Evolutionary conservation across 2,888 invertebrate species (phyloP).

Genomic region (Phrixothrix hirtus): DNA sequence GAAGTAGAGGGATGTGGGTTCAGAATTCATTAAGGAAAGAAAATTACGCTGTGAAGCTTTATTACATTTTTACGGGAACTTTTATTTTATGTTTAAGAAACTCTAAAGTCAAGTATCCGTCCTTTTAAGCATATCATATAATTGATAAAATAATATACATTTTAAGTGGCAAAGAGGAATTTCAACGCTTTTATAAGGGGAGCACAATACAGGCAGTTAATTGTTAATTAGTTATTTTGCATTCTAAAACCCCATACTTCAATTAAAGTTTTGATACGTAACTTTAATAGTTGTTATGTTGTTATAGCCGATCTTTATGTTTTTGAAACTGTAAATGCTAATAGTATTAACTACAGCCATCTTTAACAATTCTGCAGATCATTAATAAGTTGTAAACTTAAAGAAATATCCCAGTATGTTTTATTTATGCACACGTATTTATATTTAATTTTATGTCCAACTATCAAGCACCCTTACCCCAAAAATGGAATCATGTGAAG

Average conservation of each 20-base stretch:
- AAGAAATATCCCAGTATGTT: too few species aligned
- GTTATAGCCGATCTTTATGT: too few species aligned
- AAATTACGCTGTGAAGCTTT: slow-evolving; percentile 29
- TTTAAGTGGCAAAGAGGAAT: neutral
- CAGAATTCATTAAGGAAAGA: slow-evolving; percentile 32
- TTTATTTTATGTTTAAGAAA: slow-evolving; percentile 30
- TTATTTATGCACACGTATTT: too few species aligned
- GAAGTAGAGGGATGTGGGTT: slow-evolving; percentile 30
- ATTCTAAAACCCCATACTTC: neutral
- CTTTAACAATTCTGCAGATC: too few species aligned
- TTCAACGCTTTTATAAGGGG: neutral
- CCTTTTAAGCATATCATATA: slow-evolving; percentile 19
- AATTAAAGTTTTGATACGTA: neutral
- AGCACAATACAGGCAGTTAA: too few species aligned
- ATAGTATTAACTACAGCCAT: too few species aligned
- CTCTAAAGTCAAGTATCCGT: slow-evolving; percentile 19
- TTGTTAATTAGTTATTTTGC: neutral
- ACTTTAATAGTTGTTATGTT: neutral
- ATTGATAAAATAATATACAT: slow-evolving; percentile 18
- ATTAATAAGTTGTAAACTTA: too few species aligned
- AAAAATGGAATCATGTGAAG: too few species aligned
- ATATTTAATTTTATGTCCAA: too few species aligned
- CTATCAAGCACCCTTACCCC: too few species aligned
- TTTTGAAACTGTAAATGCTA: too few species aligned
- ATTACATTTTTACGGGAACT: slow-evolving; percentile 31